These are phyloP conservation scores for Limnothrissa miodon DNA, from an alignment of 2,113 vertebrate genomes.

Conservation along the genomic window DNA sequence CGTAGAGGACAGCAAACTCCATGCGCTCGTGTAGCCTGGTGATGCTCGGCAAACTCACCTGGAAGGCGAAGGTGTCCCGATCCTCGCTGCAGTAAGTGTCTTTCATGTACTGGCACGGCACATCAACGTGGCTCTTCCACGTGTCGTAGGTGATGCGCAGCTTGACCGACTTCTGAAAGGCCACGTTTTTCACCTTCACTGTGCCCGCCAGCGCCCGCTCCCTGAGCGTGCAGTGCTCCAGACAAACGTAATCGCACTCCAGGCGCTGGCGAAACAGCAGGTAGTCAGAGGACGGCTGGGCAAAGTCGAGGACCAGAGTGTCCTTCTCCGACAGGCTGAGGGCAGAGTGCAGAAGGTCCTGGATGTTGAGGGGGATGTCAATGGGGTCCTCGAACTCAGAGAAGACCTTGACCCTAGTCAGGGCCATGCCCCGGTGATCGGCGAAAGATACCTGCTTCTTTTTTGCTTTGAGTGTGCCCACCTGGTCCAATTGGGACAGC, in stretches of 20 bases:
- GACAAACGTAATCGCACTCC: constrained; percentile 77
- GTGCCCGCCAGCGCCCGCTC: constrained; percentile 79
- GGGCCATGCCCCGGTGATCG: constrained; percentile 80
- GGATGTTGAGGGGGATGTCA: constrained; percentile 80
- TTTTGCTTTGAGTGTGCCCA: constrained; percentile 55
- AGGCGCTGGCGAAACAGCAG: constrained; percentile 82
- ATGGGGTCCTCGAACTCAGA: constrained; percentile 83
- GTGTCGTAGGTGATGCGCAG: constrained; percentile 88
- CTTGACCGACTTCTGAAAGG: constrained; percentile 86
- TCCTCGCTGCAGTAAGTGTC: constrained; percentile 78
- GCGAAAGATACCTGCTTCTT: constrained; percentile 93
- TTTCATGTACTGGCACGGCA: constrained; percentile 80
- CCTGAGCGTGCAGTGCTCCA: constrained; percentile 88
- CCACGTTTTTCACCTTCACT: constrained; percentile 88
- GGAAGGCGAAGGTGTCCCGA: constrained; percentile 90
- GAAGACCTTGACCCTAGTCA: constrained; percentile 89
- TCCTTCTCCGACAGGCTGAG: constrained; percentile 71
- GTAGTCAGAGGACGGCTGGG: constrained; percentile 86
- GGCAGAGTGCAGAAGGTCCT: constrained; percentile 74
- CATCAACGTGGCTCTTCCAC: constrained; percentile 85
- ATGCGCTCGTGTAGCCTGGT: constrained; percentile 71
- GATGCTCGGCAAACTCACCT: constrained; percentile 74
- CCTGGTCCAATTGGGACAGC: constrained; percentile 33
- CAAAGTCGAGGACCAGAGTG: constrained; percentile 83
- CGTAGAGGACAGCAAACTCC: constrained; percentile 87